phyloP scores from a whole-genome alignment of 2,888 invertebrate genomes.

The Sycophila texana region DNA sequence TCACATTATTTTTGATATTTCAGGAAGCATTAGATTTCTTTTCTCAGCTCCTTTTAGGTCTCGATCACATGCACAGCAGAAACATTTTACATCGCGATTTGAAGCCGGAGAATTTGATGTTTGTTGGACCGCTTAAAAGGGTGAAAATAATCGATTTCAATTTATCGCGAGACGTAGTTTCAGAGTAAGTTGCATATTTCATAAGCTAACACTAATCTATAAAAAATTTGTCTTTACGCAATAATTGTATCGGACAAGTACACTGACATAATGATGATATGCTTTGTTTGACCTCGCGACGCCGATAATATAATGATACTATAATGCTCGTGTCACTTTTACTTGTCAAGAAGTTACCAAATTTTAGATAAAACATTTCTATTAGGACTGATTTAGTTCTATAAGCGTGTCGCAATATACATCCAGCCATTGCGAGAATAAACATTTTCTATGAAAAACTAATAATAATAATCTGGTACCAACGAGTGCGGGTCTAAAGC shows the following conservation, averaged over 20 bases:
- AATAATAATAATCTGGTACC: too few species aligned
- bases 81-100: slow-evolving; percentile 5
- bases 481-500: too few species aligned
- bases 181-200: not conserved
- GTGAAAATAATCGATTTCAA: slow-evolving; percentile 16
- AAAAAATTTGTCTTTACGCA: not conserved
- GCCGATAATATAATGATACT: too few species aligned
- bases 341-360: too few species aligned
- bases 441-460: too few species aligned
- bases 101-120: slow-evolving; percentile 8
- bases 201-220: not conserved
- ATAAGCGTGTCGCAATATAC: too few species aligned
- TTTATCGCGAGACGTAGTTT: not conserved
- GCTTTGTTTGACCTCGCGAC: too few species aligned
- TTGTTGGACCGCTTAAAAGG: not conserved
- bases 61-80: not conserved
- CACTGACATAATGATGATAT: too few species aligned
- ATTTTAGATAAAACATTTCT: too few species aligned
- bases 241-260: not conserved
- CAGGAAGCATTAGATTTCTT: slow-evolving; percentile 7
- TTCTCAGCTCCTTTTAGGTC: slow-evolving; percentile 3
- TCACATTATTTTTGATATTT: not conserved
- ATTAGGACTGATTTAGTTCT: too few species aligned
- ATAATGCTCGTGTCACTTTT: too few species aligned
- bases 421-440: too few species aligned